phyloP scores from a whole-genome alignment of 1,140 invertebrate genomes.

The Drosophila ercepeae region DNA sequence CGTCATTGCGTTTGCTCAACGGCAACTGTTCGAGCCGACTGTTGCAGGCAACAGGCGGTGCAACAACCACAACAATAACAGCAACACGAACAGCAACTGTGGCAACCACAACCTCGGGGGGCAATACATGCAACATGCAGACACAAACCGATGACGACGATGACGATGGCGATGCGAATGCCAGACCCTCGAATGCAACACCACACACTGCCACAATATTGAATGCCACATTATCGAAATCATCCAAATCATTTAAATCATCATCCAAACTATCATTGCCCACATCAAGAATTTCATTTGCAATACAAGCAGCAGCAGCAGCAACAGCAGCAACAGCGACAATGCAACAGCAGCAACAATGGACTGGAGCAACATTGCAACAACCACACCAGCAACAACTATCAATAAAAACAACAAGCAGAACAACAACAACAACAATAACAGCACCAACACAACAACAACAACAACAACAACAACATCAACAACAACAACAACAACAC shows the following conservation, averaged over 20 bases:
- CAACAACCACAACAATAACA: constrained; percentile 16
- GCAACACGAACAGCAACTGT: constrained; percentile 5
- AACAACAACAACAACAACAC: neutral
- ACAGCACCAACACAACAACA: constrained; percentile 11
- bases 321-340: constrained; percentile 44
- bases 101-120: neutral
- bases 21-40: constrained; percentile 47
- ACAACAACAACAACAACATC: constrained; percentile 19
- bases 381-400: constrained; percentile 41
- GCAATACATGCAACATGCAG: constrained; percentile 62
- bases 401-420: constrained; percentile 21
- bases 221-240: neutral
- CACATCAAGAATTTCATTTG: constrained; percentile 43
- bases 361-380: constrained; percentile 55
- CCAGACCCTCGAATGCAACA: constrained; percentile 17
- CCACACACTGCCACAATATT: constrained; percentile 19
- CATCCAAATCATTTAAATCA: constrained; percentile 10
- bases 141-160: constrained; percentile 73
- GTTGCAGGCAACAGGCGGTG: constrained; percentile 11
- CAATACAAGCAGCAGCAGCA: constrained; percentile 53
- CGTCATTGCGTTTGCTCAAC: constrained; percentile 51
- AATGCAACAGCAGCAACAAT: constrained; percentile 54
- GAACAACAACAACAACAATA: constrained; percentile 17
- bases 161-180: constrained; percentile 26
- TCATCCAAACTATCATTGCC: constrained; percentile 10